Conservation (phyloP, 2,888 invertebrate genomes). For the Lasioglossum vierecki region DNA sequence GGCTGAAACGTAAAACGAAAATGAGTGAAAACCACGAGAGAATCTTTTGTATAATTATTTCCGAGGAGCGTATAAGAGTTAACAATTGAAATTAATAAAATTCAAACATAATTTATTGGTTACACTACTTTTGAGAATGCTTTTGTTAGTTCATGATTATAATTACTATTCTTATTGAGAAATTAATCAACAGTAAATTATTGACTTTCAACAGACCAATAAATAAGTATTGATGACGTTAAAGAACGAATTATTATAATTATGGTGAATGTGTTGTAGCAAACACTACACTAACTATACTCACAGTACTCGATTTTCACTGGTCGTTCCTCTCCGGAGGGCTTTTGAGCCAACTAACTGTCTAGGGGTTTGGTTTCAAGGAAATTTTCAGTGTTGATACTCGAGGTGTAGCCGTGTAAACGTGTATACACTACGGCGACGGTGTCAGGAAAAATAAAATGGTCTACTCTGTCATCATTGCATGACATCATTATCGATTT, state of each 20-base stretch:
- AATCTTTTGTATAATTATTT: not conserved
- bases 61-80: not conserved
- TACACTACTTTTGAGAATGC: not conserved
- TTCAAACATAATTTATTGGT: not conserved
- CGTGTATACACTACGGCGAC: not conserved
- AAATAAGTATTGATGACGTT: not conserved
- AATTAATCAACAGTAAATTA: not conserved
- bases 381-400: constrained; percentile 40
- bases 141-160: not conserved
- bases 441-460: constrained; percentile 30
- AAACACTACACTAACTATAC: not conserved
- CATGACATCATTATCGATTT: constrained; percentile 58
- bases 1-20: not conserved
- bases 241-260: not conserved
- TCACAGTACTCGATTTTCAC: constrained; percentile 4
- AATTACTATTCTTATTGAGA: not conserved
- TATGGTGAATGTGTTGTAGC: constrained; percentile 18
- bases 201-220: not conserved
- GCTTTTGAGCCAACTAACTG: not conserved
- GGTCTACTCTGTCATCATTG: constrained; percentile 54
- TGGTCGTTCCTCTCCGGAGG: not conserved
- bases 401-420: not conserved
- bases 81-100: not conserved
- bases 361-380: not conserved
- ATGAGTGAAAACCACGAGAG: not conserved